Evolutionary conservation across 30 jellyfish, hydroid and myxozoan genomes (phyloP).

Genomic region (Morbakka virulenta): DNA sequence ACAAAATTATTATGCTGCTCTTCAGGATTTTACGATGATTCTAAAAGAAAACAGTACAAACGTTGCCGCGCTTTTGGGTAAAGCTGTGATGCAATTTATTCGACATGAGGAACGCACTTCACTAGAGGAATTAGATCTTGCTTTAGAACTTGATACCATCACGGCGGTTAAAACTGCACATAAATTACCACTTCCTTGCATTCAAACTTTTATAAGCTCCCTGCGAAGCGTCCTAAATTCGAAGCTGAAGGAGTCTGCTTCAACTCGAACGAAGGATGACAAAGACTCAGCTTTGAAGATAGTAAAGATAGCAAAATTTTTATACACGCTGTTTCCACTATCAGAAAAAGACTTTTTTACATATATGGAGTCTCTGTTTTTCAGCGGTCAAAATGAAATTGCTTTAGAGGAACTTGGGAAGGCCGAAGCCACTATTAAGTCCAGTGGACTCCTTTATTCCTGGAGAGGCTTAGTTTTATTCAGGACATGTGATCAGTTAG

Average conservation of each 20-base stretch:
- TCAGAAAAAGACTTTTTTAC: constrained; percentile 10
- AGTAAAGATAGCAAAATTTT: constrained; percentile 34
- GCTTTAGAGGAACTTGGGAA: constrained; percentile 35
- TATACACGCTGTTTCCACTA: constrained; percentile 1
- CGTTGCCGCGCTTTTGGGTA: constrained; percentile 65
- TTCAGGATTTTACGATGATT: constrained; percentile 52
- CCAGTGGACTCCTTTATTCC: constrained; percentile 6
- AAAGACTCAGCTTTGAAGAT: neutral
- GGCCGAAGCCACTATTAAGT: constrained; percentile 5
- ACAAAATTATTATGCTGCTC: constrained; percentile 62
- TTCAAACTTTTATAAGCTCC: constrained; percentile 17
- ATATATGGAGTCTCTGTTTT: constrained; percentile 22
- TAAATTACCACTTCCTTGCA: constrained; percentile 63
- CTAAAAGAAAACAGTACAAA: constrained; percentile 42
- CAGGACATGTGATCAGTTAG: constrained; percentile 20
- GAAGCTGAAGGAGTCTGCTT: neutral
- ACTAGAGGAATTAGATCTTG: constrained; percentile 17
- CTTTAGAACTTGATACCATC: constrained; percentile 38
- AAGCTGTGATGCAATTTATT: constrained; percentile 65
- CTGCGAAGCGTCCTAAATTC: constrained; percentile 21
- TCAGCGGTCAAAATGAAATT: constrained; percentile 31
- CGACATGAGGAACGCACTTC: constrained; percentile 56
- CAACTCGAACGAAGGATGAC: neutral
- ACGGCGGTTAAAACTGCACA: constrained; percentile 35
- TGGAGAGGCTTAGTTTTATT: constrained; percentile 30